These are phyloP conservation scores for Helogale parvula DNA, from an alignment of 2,113 vertebrate species.

Conservation along the genomic window DNA sequence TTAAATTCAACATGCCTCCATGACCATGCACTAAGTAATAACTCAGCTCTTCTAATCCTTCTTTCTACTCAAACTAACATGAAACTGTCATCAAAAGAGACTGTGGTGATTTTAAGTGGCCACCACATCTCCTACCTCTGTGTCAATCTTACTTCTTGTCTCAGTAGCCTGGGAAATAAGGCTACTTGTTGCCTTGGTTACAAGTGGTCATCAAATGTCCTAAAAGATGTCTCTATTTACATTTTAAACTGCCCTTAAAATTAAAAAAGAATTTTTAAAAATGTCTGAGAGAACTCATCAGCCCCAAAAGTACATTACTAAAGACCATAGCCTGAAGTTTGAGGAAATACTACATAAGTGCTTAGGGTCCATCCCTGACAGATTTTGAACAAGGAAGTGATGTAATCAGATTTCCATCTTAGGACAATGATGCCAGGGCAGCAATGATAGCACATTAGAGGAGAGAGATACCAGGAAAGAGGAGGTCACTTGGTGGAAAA, in stretches of 20 bases:
- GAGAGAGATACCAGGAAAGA: not conserved
- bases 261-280: not conserved
- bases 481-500: not conserved
- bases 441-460: not conserved
- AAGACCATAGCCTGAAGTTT: not conserved
- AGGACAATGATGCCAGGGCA: not conserved
- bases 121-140: not conserved
- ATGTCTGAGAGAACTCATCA: not conserved
- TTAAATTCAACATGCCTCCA: not conserved
- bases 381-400: not conserved
- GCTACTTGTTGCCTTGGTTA: not conserved
- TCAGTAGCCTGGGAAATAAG: not conserved
- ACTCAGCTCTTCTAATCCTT: not conserved
- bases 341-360: not conserved
- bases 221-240: not conserved
- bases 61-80: not conserved
- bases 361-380: not conserved
- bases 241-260: conserved; percentile 8
- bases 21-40: not conserved
- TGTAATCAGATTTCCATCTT: not conserved
- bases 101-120: not conserved
- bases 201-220: not conserved
- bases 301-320: not conserved
- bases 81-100: not conserved
- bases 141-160: not conserved